These are phyloP conservation scores for Drosophila ironensis DNA, from an alignment of 1,140 invertebrate genomes.

Conservation along the genomic window DNA sequence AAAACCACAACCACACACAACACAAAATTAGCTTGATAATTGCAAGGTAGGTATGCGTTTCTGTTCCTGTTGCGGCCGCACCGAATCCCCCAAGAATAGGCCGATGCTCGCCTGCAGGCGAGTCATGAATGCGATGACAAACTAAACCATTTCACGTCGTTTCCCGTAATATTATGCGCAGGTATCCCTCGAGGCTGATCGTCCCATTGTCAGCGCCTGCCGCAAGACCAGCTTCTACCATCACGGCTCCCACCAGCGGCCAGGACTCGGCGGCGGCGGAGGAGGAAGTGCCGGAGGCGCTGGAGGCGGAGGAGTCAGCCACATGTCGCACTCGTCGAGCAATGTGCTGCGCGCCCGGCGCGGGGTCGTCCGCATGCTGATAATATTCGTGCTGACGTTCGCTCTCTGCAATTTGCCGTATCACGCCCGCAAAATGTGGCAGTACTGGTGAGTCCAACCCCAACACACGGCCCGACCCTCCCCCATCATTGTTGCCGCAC, in stretches of 20 bases:
- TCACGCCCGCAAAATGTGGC: constrained; percentile 92
- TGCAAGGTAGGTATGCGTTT: constrained; percentile 54
- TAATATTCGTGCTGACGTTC: constrained; percentile 91
- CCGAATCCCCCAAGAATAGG: constrained; percentile 1
- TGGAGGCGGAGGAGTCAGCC: constrained; percentile 56
- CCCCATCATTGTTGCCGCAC: too few species aligned
- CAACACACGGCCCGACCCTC: too few species aligned
- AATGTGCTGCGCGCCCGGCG: constrained; percentile 87
- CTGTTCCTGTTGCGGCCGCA: neutral
- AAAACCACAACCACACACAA: constrained; percentile 36
- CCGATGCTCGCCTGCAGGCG: neutral
- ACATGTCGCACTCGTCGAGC: constrained; percentile 86
- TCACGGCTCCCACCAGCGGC: constrained; percentile 54
- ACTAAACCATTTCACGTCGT: too few species aligned
- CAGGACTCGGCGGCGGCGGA: constrained; percentile 32
- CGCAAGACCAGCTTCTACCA: constrained; percentile 72
- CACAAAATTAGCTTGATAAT: constrained; percentile 68
- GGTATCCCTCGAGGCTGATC: constrained; percentile 82
- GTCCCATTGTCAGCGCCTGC: constrained; percentile 80
- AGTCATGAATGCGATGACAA: constrained; percentile 3
- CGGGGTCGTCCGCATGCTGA: constrained; percentile 90
- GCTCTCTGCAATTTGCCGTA: constrained; percentile 92
- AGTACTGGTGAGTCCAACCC: constrained; percentile 84
- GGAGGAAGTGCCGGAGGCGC: constrained; percentile 28
- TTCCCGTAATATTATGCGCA: constrained; percentile 50